Evolutionary conservation across 1,140 invertebrate species (phyloP), one percentile per base, ranked within the genome.

Genomic region (Diorhabda sublineata): DNA sequence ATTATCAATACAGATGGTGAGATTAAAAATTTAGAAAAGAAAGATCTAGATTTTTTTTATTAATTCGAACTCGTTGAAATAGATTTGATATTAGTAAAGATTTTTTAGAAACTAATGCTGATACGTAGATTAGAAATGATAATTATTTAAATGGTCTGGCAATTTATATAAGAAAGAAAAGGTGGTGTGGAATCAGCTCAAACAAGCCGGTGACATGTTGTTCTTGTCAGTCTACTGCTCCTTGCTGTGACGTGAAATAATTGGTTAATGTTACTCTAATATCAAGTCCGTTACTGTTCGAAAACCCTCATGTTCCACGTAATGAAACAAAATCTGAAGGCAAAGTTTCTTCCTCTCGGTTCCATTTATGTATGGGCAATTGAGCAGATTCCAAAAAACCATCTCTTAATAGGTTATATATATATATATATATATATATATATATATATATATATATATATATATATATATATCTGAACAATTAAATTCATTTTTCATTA

Each of bases 361-460:
- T 61, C 42, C 58, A 59, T 52, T 60, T 2, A 6, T 66, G 26
- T 26, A 7, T 7, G 45, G 64, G 64, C 26, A 41, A 43, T 42
- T 66, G n/a, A 41, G 41, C 47, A 52, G 45, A 41, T 67, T 65
- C 43, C 8, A 69, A 42, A 58, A 58, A 69, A 45, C 42, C 70
- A 45, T 71, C 62, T 61, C 70, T 57, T 57, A 71, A 57, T 9
- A 71, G 11, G 61, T 69, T 71, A 58, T 71, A 67, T 45, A 71
- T 57, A 58, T 59, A 71, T 45, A 3, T 64, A 11, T 67, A 63
- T 5, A 59, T 58, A 11, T 61, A 59, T 26, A 66, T 71, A 26
- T 26, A 26, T 26, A 26, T 26, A 26, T 26, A 26, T 26, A 26
- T 26, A 26, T 26, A 26, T 26, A 26, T 26, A 26, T 26, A 26